Percentiles rank a stretch among this genome's conserved stretches.
Conservation (phyloP, 2,797 vertebrate species). For the Siniperca undulata region DNA sequence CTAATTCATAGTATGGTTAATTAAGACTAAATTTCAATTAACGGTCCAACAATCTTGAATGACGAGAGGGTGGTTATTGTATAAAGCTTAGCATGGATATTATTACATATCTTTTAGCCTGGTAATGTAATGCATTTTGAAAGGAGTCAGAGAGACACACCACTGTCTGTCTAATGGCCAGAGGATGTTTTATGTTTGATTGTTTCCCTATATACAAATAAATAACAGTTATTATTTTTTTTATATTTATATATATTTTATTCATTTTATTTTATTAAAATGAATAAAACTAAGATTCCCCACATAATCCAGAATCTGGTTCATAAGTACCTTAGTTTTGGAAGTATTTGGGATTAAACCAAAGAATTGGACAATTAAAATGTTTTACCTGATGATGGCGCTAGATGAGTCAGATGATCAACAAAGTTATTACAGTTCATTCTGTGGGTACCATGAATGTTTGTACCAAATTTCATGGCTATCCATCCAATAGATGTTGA, state of each 20-base stretch:
- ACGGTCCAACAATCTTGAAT: constrained; percentile 52
- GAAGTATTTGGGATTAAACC: neutral
- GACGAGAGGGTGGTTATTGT: constrained; percentile 43
- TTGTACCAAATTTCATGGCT: neutral
- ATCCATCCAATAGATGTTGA: neutral
- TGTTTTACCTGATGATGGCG: neutral
- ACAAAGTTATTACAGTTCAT: neutral
- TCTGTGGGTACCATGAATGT: neutral
- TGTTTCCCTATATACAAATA: neutral
- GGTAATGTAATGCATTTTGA: constrained; percentile 32
- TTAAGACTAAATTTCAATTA: constrained; percentile 70
- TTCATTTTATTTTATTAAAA: no score
- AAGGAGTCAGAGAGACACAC: neutral
- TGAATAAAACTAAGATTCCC: neutral
- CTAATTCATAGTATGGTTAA: constrained; percentile 57
- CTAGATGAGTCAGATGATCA: neutral
- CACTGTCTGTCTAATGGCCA: constrained; percentile 3
- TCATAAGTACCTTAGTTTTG: neutral
- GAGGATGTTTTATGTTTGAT: constrained; percentile 2
- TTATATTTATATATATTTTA: no score
- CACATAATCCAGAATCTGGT: neutral
- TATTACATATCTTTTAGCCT: constrained; percentile 23
- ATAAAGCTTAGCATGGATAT: constrained; percentile 36
- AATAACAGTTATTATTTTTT: neutral
- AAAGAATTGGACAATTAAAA: neutral